Conservation (phyloP, 1,140 invertebrate species). For the Musca vetustissima region DNA sequence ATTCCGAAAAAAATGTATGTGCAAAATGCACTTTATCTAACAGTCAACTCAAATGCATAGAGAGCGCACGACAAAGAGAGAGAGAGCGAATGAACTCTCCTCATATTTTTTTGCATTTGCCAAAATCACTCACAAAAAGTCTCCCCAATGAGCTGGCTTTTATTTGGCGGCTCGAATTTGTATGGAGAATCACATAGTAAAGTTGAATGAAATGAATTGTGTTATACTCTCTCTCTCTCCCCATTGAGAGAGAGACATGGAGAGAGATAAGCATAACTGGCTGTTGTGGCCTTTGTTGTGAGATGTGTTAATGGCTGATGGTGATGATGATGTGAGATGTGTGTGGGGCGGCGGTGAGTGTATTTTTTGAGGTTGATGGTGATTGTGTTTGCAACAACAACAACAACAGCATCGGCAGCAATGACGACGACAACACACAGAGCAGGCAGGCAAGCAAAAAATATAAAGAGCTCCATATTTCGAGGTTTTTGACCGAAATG, state of each 20-base stretch:
- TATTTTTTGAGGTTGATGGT: too few relatives aligned
- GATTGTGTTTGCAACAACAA: slow-evolving; percentile 4
- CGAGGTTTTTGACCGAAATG: slow-evolving; percentile 55
- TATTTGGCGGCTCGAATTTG: too few relatives aligned
- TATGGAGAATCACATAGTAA: too few relatives aligned
- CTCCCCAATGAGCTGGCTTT: too few relatives aligned
- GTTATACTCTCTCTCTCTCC: background rate
- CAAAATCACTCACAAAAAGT: background rate
- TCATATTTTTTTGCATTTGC: background rate
- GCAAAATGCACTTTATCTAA: slow-evolving; percentile 26
- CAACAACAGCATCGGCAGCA: slow-evolving; percentile 18
- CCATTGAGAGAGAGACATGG: too few relatives aligned
- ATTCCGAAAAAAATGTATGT: background rate
- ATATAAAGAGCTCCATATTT: slow-evolving; percentile 51
- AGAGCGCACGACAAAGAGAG: background rate
- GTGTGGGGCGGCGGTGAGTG: too few relatives aligned
- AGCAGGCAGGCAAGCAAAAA: background rate
- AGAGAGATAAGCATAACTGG: too few relatives aligned
- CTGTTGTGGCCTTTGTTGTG: too few relatives aligned
- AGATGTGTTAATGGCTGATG: too few relatives aligned
- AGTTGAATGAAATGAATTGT: too few relatives aligned
- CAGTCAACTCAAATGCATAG: background rate
- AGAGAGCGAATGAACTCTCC: background rate
- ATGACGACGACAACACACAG: background rate
- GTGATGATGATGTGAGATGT: too few relatives aligned